phyloP scores from a whole-genome alignment of 2,797 vertebrate genomes.

The Gadopsis marmoratus region DNA sequence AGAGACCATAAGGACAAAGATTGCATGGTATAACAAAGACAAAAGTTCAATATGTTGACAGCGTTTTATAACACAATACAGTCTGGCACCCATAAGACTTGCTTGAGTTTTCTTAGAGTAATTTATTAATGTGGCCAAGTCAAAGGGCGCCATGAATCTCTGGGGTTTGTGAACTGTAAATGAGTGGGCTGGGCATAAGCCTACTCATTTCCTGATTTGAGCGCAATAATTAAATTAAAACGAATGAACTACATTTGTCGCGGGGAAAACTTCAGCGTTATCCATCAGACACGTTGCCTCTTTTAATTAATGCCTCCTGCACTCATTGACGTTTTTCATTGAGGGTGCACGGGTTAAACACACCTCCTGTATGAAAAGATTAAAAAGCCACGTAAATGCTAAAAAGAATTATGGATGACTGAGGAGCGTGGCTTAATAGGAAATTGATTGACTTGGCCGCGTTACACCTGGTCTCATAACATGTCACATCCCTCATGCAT shows the following conservation, averaged over 20 bases:
- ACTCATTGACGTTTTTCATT: conserved; percentile 57
- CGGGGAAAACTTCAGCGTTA: conserved; percentile 43
- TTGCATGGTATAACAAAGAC: background rate
- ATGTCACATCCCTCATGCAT: conserved; percentile 61
- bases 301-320: conserved; percentile 64
- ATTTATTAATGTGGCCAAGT: conserved; percentile 66
- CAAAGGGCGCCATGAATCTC: conserved; percentile 67
- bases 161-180: conserved; percentile 62
- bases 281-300: conserved; percentile 48
- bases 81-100: conserved; percentile 34
- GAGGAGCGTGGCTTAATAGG: conserved; percentile 69
- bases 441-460: conserved; percentile 79
- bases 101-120: conserved; percentile 55
- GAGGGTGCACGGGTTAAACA: conserved; percentile 60
- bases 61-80: conserved; percentile 11
- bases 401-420: conserved; percentile 72
- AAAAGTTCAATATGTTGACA: conserved; percentile 20
- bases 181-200: conserved; percentile 46
- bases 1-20: background rate
- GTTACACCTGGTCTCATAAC: conserved; percentile 75
- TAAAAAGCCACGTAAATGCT: conserved; percentile 70
- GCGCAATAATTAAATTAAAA: conserved; percentile 64
- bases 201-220: too few relatives aligned
- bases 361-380: conserved; percentile 67
- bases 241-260: conserved; percentile 53